Base-by-base conservation (phyloP, 1,140 invertebrate species). In the Galendromus occidentalis region DNA sequence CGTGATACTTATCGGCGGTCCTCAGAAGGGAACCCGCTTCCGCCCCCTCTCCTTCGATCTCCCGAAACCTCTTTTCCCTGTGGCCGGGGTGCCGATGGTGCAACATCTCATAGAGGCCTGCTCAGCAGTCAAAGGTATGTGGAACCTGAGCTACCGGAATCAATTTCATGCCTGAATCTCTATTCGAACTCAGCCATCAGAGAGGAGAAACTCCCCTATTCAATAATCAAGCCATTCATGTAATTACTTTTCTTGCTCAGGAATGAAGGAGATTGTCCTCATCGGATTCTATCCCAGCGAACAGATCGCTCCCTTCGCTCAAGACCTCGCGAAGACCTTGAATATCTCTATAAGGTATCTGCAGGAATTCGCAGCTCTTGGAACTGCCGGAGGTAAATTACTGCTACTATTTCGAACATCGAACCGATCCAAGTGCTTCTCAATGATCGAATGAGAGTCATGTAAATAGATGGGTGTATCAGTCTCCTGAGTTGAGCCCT, bases 41-140 rank as follows among this genome's bases (percentile, higher is more conserved):
- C 83, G 95, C 5, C 95, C 95, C 0, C 77, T 98, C 2, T 98
- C 93, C 0, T 76, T 99, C 68, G 92, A 98, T 73, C 84, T 91
- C 42, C 94, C 95, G 4, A 98, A 99, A 73, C 94, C 94, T 0
- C 73, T 98, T 6, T 98, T 98, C 76, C 93, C 93, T 5, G 85
- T 98, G 18, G 95, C 92, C 67, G 95, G 95, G 1, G 77, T 91
- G 28, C 90, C 91, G 1, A 79, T 93, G 69, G 91, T 98, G 68
- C 90, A 98, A 72, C 95, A 98, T 78, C 90, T 97, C 70, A 95
- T 99, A 66, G 91, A 96, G 78, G 90, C 93, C 68, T 96, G 91
- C 74, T 80, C 82, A 2, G 82, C 87, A 74, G 78, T 82, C 20
- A 47, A 63, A 64, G 39, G 55, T 65, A 18, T 44, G 42, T 44